Evolutionary conservation across 1,140 invertebrate species (phyloP).

Genomic region (Eupristina koningsbergeri): DNA sequence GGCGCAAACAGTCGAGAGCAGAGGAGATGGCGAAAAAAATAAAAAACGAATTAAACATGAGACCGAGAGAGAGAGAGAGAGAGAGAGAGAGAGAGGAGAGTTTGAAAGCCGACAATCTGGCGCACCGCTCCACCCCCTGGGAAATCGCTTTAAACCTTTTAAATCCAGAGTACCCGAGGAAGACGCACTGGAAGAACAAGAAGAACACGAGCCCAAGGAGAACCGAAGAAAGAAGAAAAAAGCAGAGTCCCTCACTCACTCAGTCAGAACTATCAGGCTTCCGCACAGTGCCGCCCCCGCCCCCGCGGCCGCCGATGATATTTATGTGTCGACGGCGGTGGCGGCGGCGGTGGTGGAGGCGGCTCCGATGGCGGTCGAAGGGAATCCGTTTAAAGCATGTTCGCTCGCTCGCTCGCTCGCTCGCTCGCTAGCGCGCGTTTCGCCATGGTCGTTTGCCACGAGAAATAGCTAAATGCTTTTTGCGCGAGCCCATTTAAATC

Average conservation of each 20-base stretch:
- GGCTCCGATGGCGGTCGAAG: conserved; percentile 57
- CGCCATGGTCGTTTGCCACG: conserved; percentile 73
- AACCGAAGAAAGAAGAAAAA: conserved; percentile 27
- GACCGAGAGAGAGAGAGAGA: conserved; percentile 37
- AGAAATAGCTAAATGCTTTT: conserved; percentile 75
- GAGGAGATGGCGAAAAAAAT: conserved; percentile 35
- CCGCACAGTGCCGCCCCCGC: background rate
- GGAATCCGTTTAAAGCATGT: conserved; percentile 74
- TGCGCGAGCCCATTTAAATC: conserved; percentile 73
- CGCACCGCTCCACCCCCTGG: conserved; percentile 62
- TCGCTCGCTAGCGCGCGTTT: conserved; percentile 59
- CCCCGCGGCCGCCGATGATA: conserved; percentile 46
- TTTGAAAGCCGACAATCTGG: conserved; percentile 61
- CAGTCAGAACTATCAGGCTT: conserved; percentile 50
- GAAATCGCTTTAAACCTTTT: conserved; percentile 75
- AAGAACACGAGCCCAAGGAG: conserved; percentile 39
- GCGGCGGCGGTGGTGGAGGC: conserved; percentile 64
- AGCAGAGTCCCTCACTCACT: conserved; percentile 37
- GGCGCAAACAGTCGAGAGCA: conserved; percentile 6
- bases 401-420: conserved; percentile 57
- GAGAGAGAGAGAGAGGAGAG: conserved; percentile 44
- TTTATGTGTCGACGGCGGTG: conserved; percentile 68
- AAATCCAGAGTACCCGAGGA: conserved; percentile 59
- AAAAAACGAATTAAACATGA: conserved; percentile 27
- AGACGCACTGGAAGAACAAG: no score